Base-by-base conservation (phyloP, 2,113 vertebrate genomes). In the Lontra canadensis region DNA sequence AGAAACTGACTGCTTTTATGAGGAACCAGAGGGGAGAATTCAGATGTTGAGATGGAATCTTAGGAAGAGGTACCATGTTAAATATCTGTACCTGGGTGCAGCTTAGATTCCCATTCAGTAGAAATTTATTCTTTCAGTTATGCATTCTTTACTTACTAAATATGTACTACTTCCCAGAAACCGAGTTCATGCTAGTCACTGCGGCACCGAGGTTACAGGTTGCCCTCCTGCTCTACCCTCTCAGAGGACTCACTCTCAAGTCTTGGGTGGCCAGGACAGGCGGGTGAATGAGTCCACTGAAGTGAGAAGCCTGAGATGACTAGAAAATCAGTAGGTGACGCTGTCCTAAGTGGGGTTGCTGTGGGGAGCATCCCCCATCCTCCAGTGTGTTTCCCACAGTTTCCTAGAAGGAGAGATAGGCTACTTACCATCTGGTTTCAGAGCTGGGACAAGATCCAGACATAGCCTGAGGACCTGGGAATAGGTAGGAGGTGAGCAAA, bases 261-360 rank as follows among this genome's bases (percentile, higher is more conserved):
- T 23, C 25, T 7, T n/a, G n/a, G 1, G 21, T 10, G 7, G 59
- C 31, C 25, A 44, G 15, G 69, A 29, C 2, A 39, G 14, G 29
- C 0, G 3, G 47, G 47, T 15, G 34, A 25, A n/a, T 4, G 17
- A 65, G 7, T n/a, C 2, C 3, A 1, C 2, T 7, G 4, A 69
- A n/a, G 18, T 4, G 21, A 14, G 20, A 36, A 3, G 10, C 4
- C 8, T 3, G 10, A 29, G 25, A 42, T 31, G 3, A 0, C 25
- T 5, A 31, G 6, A 85, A 34, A 79, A n/a, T 61, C 18, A 49
- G 21, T 1, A 4, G 31, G 63, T 0, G 2, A 2, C 0, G 14
- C 8, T 17, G 3, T 25, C 31, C 3, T 17, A 57, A 44, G 47
- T 13, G 6, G 1, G 4, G 29, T 7, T 23, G 21, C 14, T 4